phyloP scores from a whole-genome alignment of 30 jellyfish, hydroid and myxozoan species.

The Nemopilema nomurai region DNA sequence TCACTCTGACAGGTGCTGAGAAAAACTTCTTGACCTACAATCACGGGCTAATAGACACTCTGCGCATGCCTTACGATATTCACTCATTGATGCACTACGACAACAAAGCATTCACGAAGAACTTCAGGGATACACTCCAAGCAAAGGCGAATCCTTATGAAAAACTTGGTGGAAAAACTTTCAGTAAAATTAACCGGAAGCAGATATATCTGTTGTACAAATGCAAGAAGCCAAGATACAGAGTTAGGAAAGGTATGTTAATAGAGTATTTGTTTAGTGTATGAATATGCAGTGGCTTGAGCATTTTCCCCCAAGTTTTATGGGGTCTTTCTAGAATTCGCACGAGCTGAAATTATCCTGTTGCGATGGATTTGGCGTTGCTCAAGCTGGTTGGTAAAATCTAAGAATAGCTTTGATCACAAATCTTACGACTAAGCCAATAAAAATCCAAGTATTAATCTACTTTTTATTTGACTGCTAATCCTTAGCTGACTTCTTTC shows the following conservation, averaged over 20 bases:
- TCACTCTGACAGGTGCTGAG: constrained; percentile 67
- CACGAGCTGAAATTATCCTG: no score
- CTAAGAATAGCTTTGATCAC: no score
- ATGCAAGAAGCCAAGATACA: constrained; percentile 74
- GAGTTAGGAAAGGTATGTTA: constrained; percentile 58
- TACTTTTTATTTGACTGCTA: background rate
- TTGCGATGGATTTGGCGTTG: no score
- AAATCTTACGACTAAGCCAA: no score
- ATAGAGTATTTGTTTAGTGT: no score
- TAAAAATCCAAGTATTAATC: no score
- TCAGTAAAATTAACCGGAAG: constrained; percentile 66
- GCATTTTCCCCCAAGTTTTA: no score
- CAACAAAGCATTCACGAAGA: constrained; percentile 79
- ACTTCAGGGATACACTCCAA: constrained; percentile 82
- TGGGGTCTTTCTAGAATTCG: no score
- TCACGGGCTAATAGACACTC: constrained; percentile 85
- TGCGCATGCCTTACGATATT: constrained; percentile 84
- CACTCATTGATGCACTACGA: constrained; percentile 87
- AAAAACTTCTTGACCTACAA: constrained; percentile 81
- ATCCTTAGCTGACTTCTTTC: background rate
- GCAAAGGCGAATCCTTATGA: constrained; percentile 75
- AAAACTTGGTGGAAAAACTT: constrained; percentile 67
- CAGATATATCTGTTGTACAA: constrained; percentile 64
- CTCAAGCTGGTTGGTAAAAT: no score
- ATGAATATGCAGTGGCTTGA: no score